Conservation (phyloP, 2,113 vertebrate species). For the Eleginops maclovinus region DNA sequence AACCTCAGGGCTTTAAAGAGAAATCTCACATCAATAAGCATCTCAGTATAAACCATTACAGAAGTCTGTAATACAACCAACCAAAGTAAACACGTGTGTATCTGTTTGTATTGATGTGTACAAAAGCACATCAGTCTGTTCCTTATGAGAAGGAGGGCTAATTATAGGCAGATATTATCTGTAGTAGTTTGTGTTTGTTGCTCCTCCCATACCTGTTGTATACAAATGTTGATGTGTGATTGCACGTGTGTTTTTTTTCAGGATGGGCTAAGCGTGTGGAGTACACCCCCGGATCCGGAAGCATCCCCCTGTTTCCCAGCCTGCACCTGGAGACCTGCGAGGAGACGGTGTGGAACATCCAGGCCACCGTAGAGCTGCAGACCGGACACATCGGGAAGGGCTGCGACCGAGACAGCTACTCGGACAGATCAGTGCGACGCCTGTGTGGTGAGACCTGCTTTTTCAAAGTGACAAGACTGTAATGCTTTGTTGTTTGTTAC, state of each 20-base stretch:
- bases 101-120: no score
- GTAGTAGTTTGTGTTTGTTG: background rate
- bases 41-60: no score
- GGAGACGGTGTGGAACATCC: slow-evolving; percentile 97
- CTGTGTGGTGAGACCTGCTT: slow-evolving; percentile 88
- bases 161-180: no score
- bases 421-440: slow-evolving; percentile 92
- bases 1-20: no score
- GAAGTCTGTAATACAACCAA: no score
- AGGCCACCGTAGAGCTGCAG: slow-evolving; percentile 96
- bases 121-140: no score
- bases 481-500: no score
- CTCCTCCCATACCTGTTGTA: background rate
- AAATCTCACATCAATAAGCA: no score
- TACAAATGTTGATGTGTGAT: background rate
- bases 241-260: slow-evolving; percentile 50
- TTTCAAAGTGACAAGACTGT: no score
- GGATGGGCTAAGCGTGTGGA: slow-evolving; percentile 98
- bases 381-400: slow-evolving; percentile 98
- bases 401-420: slow-evolving; percentile 97
- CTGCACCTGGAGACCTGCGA: slow-evolving; percentile 97
- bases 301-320: slow-evolving; percentile 92
- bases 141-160: no score
- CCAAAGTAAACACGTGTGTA: no score
- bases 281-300: slow-evolving; percentile 92